Conservation (phyloP, 2,113 vertebrate species). For the Ginglymostoma cirratum region DNA sequence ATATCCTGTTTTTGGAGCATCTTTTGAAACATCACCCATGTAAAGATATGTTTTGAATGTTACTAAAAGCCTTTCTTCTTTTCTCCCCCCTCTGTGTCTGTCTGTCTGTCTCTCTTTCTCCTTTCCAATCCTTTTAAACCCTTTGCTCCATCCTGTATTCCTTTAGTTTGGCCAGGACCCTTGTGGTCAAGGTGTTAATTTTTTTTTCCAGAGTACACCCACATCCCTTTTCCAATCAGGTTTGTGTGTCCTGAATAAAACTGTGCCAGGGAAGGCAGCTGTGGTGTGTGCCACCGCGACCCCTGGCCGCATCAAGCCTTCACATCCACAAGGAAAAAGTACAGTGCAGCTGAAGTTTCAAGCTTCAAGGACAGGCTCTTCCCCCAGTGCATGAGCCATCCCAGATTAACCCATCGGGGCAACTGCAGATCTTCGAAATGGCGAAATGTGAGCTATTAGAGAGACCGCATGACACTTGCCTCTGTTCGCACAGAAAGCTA, state of each 20-base stretch:
- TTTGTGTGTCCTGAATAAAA: constrained; percentile 29
- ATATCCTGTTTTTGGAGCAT: not conserved
- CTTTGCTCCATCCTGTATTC: not conserved
- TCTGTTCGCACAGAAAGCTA: not conserved
- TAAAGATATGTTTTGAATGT: constrained; percentile 15
- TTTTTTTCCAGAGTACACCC: constrained; percentile 8
- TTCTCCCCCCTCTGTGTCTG: not conserved
- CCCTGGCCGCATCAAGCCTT: not conserved
- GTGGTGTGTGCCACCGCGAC: not conserved
- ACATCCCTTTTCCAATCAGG: not conserved
- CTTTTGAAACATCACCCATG: not conserved
- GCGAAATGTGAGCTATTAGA: not conserved
- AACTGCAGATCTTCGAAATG: not conserved
- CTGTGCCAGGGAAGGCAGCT: constrained; percentile 27
- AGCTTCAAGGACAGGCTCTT: not conserved
- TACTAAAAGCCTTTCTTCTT: constrained; percentile 21
- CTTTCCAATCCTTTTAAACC: constrained; percentile 1
- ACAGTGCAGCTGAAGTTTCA: not conserved
- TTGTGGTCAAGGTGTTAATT: not conserved
- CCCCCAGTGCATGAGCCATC: constrained; percentile 7
- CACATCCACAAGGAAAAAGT: constrained; percentile 11
- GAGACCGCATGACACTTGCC: not conserved
- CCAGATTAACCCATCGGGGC: not conserved
- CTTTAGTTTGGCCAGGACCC: not conserved
- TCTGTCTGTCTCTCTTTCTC: not conserved